Conservation (phyloP, 2,797 vertebrate species). For the Cygnus olor region DNA sequence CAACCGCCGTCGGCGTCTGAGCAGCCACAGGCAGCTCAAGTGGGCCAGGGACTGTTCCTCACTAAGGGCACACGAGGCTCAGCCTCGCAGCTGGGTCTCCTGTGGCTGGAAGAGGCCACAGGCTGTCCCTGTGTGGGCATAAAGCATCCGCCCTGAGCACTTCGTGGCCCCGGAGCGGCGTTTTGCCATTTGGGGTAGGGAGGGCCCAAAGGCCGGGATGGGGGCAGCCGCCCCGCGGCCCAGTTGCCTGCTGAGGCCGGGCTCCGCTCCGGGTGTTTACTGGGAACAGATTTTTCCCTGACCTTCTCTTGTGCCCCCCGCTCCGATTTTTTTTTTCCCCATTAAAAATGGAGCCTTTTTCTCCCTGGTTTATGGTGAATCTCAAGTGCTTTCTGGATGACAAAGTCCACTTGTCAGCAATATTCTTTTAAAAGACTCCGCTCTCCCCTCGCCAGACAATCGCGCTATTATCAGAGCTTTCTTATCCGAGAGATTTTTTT, state of each 20-base stretch:
- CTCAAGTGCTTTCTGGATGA: conserved; percentile 27
- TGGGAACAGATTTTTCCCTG: conserved; percentile 32
- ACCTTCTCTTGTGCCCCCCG: background rate
- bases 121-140: too few species aligned
- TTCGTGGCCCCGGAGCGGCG: too few species aligned
- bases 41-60: too few species aligned
- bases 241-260: background rate
- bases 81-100: too few species aligned
- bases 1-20: too few species aligned
- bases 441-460: conserved; percentile 58
- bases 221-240: background rate
- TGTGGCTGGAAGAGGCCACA: too few species aligned
- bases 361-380: background rate
- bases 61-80: too few species aligned
- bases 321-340: background rate
- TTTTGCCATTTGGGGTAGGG: background rate
- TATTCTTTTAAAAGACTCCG: conserved; percentile 30
- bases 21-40: too few species aligned
- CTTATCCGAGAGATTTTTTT: background rate
- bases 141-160: too few species aligned
- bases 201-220: background rate
- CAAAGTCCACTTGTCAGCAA: conserved; percentile 72
- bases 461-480: conserved; percentile 58
- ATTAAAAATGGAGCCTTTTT: background rate
- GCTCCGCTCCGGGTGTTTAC: background rate